Percentiles rank a stretch among this genome's conserved stretches.
Evolutionary conservation across 2,888 invertebrate genomes (phyloP).

Genomic region (Seladonia tumulorum): DNA sequence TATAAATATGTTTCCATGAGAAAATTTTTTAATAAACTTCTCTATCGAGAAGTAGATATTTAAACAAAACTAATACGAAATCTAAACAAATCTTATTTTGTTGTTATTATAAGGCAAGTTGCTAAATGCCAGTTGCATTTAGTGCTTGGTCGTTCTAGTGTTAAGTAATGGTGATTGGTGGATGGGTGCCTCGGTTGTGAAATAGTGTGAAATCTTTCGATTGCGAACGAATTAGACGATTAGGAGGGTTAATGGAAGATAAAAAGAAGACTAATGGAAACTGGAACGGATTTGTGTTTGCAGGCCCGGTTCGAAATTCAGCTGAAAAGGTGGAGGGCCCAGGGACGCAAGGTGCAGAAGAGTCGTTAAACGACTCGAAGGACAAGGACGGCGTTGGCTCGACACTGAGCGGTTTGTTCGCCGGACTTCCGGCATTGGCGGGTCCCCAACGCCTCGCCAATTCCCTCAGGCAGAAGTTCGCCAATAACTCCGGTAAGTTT

Average conservation of each 20-base stretch:
- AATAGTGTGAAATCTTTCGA: too few relatives aligned
- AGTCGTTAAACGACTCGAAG: conserved; percentile 83
- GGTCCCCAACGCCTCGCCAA: conserved; percentile 83
- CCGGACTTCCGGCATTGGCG: conserved; percentile 82
- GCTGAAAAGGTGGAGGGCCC: conserved; percentile 84
- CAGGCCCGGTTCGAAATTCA: conserved; percentile 82
- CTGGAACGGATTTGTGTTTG: conserved; percentile 26
- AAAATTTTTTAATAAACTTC: too few relatives aligned
- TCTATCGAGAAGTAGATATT: too few relatives aligned
- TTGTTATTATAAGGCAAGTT: too few relatives aligned
- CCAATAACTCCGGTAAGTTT: conserved; percentile 82
- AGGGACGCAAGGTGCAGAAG: conserved; percentile 81
- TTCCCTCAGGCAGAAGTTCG: conserved; percentile 82
- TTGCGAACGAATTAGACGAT: too few relatives aligned
- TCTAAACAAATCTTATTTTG: too few relatives aligned
- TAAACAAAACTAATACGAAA: too few relatives aligned
- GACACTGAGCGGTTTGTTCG: conserved; percentile 81
- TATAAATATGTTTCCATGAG: too few relatives aligned
- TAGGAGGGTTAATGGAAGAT: neutral
- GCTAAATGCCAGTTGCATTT: too few relatives aligned
- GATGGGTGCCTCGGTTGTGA: too few relatives aligned
- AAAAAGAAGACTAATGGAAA: neutral
- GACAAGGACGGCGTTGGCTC: conserved; percentile 78
- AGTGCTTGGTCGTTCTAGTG: too few relatives aligned
- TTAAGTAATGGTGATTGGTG: too few relatives aligned